Evolutionary conservation across 2,888 invertebrate species (phyloP).

Genomic region (Kryphioiulus occultus): DNA sequence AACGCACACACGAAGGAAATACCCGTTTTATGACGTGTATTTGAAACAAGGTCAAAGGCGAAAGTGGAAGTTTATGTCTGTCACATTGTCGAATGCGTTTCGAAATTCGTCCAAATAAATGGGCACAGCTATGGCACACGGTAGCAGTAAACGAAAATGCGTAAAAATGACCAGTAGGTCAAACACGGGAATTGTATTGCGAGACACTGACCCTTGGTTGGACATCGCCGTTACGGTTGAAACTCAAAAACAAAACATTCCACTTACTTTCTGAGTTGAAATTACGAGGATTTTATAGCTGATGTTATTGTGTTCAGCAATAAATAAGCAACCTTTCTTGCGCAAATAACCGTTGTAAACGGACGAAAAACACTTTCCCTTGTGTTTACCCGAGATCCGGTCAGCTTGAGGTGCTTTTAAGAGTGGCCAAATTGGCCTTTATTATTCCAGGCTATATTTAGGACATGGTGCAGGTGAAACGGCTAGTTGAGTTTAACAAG

Average conservation of each 20-base stretch:
- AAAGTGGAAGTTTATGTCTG: not conserved
- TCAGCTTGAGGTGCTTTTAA: not conserved
- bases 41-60: not conserved
- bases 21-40: not conserved
- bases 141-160: not conserved
- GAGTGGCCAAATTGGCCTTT: not conserved
- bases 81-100: not conserved
- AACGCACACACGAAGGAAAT: not conserved
- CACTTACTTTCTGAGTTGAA: not conserved
- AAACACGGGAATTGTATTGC: not conserved
- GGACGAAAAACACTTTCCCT: not conserved
- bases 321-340: not conserved
- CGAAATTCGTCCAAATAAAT: not conserved
- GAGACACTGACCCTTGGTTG: not conserved
- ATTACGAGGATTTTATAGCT: not conserved
- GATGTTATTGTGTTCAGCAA: not conserved
- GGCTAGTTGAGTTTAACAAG: not conserved
- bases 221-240: not conserved
- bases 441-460: not conserved
- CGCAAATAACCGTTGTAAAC: not conserved
- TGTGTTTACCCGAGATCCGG: not conserved
- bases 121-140: not conserved
- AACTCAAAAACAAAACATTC: not conserved
- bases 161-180: constrained; percentile 21
- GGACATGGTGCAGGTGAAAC: not conserved